Base-by-base conservation (phyloP, 1,140 invertebrate genomes). In the Ooceraea biroi region DNA sequence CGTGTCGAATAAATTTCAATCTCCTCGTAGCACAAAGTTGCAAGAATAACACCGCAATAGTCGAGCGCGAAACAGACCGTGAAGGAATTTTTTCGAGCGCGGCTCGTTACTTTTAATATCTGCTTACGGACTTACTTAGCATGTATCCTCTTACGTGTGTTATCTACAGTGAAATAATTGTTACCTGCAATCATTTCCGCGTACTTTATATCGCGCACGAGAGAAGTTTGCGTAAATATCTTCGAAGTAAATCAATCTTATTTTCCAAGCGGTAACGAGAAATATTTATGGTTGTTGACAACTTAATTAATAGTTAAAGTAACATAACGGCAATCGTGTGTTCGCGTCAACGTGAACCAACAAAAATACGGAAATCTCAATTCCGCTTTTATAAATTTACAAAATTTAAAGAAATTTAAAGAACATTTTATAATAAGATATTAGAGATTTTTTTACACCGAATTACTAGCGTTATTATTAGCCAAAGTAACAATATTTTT, bases 1-100 rank as follows among this genome's bases (percentile, higher is more conserved):
- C 72, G 22, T 55, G 58, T 72, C 71, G 55, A 58, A 58, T 80
- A 71, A 71, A 76, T 83, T 52, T 83, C 58, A 76, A 61, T 76
- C 50, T 83, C n/a, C 48, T 19, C 60, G 50, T 66, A 50, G 46
- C 19, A 63, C 44, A 48, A 83, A 76, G 61, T 30, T 63, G 55
- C 27, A 60, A 3, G 41, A 74, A 73, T 72, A 60, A 60, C 60
- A 10, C 17, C 19, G 27, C 44, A 55, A 25, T 48, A 82, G 55
- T 25, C 78, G 22, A 74, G 71, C 46, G 58, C 57, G 78, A 74
- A 74, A 74, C 60, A 80, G 65, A 80, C 65, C 65, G 69, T 71
- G 76, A 80, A 80, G 25, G 22, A 27, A 57, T 78, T 57, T 36
- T 46, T 57, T 71, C 63, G n/a, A 46, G 25, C 27, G 4, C 52